These are phyloP conservation scores for Galbula dea DNA, from an alignment of 2,113 vertebrate genomes.

Conservation along the genomic window DNA sequence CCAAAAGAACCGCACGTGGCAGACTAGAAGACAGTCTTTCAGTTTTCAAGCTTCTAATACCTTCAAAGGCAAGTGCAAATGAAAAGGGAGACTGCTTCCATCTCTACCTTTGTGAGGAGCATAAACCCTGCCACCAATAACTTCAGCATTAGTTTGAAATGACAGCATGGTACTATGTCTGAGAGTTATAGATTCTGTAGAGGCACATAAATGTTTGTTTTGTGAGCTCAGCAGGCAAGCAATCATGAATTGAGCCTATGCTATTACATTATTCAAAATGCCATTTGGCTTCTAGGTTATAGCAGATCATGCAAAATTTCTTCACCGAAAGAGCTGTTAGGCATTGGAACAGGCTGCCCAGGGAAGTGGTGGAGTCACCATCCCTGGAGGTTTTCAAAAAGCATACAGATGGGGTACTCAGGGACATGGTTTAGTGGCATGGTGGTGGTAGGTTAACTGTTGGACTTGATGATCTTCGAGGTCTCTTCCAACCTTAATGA, in stretches of 20 bases:
- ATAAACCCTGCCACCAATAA: not conserved
- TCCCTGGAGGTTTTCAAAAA: too few relatives aligned
- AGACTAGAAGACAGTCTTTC: not conserved
- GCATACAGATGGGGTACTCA: too few relatives aligned
- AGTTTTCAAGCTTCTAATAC: not conserved
- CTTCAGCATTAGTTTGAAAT: not conserved
- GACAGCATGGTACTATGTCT: not conserved
- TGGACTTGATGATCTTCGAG: too few relatives aligned
- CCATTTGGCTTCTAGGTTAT: not conserved
- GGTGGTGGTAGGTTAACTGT: too few relatives aligned
- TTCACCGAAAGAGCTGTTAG: too few relatives aligned
- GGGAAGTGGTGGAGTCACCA: too few relatives aligned
- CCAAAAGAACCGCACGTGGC: not conserved
- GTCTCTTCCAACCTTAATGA: too few relatives aligned
- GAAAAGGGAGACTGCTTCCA: not conserved
- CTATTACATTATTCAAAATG: not conserved
- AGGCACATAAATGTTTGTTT: not conserved
- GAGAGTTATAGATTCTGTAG: not conserved
- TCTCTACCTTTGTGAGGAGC: not conserved
- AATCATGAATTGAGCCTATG: not conserved
- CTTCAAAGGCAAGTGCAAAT: not conserved
- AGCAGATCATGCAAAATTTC: not conserved
- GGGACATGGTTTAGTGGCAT: too few relatives aligned
- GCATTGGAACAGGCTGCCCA: too few relatives aligned
- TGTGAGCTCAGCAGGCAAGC: not conserved